These are phyloP conservation scores for Oasisia sp. DNA, from an alignment of 2,888 invertebrate species.

Conservation along the genomic window DNA sequence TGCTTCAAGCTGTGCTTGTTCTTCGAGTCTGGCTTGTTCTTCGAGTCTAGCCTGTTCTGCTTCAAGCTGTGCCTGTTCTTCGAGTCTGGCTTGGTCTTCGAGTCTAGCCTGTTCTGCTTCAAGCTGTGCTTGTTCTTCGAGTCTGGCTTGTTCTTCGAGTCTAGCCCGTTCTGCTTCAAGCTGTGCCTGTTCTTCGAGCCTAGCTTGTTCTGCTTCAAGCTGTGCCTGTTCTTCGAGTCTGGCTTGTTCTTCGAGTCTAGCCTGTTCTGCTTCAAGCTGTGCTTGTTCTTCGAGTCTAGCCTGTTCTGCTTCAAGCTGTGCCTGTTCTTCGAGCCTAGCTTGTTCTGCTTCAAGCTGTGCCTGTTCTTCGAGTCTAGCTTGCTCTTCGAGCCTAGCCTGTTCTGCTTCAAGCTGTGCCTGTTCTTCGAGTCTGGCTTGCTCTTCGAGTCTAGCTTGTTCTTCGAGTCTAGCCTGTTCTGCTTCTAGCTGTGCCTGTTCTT, in stretches of 20 bases:
- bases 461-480: neutral
- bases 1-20: neutral
- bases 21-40: neutral
- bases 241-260: neutral
- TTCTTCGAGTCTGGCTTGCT: neutral
- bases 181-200: neutral
- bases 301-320: neutral
- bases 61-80: neutral
- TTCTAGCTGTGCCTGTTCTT: neutral
- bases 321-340: neutral
- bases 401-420: neutral
- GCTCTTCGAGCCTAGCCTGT: neutral
- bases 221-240: neutral
- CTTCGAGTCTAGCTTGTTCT: neutral
- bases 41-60: neutral
- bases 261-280: neutral
- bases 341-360: neutral
- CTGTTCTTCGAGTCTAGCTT: neutral
- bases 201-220: neutral
- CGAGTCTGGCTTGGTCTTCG: neutral
- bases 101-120: neutral
- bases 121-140: neutral
- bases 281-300: neutral
- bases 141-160: neutral
- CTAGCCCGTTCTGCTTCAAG: neutral